Evolutionary conservation across 37 sponge, comb jelly and placozoan species (phyloP).

Genomic region (Corticium candelabrum): DNA sequence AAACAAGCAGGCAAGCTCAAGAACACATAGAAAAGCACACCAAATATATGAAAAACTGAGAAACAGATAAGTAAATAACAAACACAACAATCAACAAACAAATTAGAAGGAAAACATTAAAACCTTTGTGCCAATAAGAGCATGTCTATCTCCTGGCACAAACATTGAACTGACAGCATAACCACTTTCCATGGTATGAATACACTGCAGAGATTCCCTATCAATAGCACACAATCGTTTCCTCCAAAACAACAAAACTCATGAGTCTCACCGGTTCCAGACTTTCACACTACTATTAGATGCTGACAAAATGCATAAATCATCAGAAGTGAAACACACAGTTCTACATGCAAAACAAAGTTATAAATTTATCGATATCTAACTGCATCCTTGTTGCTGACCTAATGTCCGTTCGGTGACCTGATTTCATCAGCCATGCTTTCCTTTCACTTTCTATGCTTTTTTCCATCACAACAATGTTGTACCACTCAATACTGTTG

Average conservation of each 20-base stretch:
- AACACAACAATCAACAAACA: too few species aligned
- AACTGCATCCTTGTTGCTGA: too few species aligned
- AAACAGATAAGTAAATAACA: too few species aligned
- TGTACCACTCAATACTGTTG: too few species aligned
- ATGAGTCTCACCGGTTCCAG: slow-evolving; percentile 60
- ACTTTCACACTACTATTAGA: slow-evolving; percentile 50
- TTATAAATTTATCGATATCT: neutral
- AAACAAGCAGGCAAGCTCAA: too few species aligned
- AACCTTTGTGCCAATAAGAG: slow-evolving; percentile 82
- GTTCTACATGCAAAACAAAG: slow-evolving; percentile 22
- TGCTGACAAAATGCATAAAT: slow-evolving; percentile 43
- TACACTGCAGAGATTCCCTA: slow-evolving; percentile 54
- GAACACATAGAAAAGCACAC: too few species aligned
- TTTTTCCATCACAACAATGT: too few species aligned
- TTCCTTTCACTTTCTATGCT: too few species aligned
- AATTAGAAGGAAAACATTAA: too few species aligned
- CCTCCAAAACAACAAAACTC: neutral
- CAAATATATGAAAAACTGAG: too few species aligned
- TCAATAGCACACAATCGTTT: neutral
- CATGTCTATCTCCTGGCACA: slow-evolving; percentile 78
- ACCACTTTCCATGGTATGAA: slow-evolving; percentile 56
- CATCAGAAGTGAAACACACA: slow-evolving; percentile 73
- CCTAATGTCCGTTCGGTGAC: neutral
- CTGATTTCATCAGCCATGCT: too few species aligned
- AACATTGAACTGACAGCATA: slow-evolving; percentile 63